A percentile compares a stretch with the other conserved stretches of the same genome.
These are phyloP conservation scores for Rhadina sibilatrix DNA, from an alignment of 2,113 vertebrate genomes.

Conservation along the genomic window DNA sequence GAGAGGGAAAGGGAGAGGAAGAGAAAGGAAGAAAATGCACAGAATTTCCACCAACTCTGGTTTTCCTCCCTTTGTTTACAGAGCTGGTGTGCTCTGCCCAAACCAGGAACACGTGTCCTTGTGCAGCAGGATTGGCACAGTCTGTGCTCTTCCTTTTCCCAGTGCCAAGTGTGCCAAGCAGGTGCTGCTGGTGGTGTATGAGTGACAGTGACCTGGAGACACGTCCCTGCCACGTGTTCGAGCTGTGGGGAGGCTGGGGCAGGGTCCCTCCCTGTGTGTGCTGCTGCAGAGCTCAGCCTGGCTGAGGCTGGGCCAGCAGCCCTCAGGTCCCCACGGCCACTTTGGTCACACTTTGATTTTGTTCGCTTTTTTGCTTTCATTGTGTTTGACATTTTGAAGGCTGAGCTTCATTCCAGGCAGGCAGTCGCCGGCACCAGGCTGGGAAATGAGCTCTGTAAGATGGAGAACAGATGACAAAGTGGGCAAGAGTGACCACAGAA, in stretches of 20 bases:
- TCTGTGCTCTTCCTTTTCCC: neutral
- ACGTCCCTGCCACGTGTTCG: rapidly evolving
- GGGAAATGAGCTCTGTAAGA: constrained; percentile 17
- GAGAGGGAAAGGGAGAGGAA: neutral
- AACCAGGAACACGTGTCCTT: neutral
- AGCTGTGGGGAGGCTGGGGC: neutral
- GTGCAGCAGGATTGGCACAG: neutral
- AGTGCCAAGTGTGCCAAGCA: neutral
- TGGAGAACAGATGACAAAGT: neutral
- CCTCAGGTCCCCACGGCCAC: neutral
- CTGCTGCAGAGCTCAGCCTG: neutral
- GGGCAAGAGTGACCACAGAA: neutral
- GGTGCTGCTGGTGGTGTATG: neutral
- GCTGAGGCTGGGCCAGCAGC: neutral
- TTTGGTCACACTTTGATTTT: neutral
- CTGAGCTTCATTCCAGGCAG: neutral
- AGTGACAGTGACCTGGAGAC: neutral
- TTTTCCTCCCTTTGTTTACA: neutral
- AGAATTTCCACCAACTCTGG: neutral
- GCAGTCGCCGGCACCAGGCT: neutral
- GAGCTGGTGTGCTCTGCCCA: neutral
- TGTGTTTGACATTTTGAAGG: constrained; percentile 55
- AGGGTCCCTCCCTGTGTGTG: neutral
- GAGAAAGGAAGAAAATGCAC: neutral
- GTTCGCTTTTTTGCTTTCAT: neutral